Evolutionary conservation across 2,797 vertebrate genomes (phyloP), one percentile per base, ranked within the genome.

Genomic region (Gallinago nigripennis): DNA sequence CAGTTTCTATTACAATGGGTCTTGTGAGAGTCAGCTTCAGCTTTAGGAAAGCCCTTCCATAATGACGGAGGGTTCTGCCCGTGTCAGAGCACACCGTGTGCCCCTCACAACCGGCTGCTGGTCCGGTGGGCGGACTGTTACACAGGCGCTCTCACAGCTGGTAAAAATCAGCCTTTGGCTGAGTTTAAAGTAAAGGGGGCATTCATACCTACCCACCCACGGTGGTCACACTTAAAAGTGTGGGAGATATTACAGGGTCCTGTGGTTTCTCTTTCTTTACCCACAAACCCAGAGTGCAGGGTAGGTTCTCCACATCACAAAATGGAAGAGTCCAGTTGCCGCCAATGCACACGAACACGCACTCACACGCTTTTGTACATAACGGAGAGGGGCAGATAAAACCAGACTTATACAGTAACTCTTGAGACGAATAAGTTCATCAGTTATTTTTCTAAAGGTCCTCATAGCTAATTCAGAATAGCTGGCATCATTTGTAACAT

Each of bases 81-180:
- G 0, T 2, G 6, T 39, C 69, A 31, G 27, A 54, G 27, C 76
- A 37, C 30, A 28, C 0, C 0, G 23, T 12, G 21, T 1, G 1
- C 2, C 2, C 66, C 64, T 63, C 8, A 2, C 64, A 66, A 13
- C 16, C 1, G 1, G 37, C 53, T 43, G 65, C 56, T 80, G 0
- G 0, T 4, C 3, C 18, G 64, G 77, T 12, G 81, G 76, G 58
- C 3, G 3, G 65, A 31, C 13, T 19, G 35, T 66, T 39, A 45
- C 30, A 50, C 9, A 31, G 28, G 11, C 48, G 6, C 6, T 73
- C 45, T 69, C 10, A 7, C 30, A 78, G n/a, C 41, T 69, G 43
- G 58, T 35, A 77, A 87, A 94, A 85, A 46, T 66, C 35, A 64
- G 23, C 1, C 1, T 35, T 58, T 53, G 64, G 41, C 35, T n/a